Evolutionary conservation across 2,113 vertebrate genomes (phyloP).

Genomic region (Spheniscus mendiculus): DNA sequence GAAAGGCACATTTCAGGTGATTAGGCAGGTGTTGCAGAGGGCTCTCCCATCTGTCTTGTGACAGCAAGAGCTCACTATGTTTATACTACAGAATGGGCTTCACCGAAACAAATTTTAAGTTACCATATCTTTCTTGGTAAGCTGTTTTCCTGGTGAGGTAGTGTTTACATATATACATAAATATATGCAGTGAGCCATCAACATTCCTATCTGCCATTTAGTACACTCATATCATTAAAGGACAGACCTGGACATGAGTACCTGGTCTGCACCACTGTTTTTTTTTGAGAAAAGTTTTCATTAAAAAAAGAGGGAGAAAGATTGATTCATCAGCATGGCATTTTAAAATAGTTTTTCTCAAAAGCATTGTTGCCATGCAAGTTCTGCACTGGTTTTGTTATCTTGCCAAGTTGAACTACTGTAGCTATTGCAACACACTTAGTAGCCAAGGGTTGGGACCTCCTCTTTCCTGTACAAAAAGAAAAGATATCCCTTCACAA

Average conservation of each 20-base stretch:
- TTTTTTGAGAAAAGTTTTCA: background rate
- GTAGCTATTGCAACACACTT: background rate
- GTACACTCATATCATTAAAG: background rate
- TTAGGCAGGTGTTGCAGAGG: background rate
- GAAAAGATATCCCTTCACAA: background rate
- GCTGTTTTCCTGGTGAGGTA: background rate
- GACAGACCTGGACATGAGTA: background rate
- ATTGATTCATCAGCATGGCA: background rate
- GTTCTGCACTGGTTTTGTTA: background rate
- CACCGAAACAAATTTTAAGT: background rate
- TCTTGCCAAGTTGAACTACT: background rate
- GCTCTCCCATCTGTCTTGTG: constrained; percentile 19
- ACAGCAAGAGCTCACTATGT: background rate
- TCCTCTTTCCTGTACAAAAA: background rate
- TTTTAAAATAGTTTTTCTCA: background rate
- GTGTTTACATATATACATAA: background rate
- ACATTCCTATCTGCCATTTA: constrained; percentile 9
- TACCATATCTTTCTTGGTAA: background rate
- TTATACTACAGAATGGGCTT: background rate
- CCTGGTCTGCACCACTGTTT: background rate
- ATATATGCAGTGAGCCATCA: constrained; percentile 5
- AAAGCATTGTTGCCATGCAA: background rate
- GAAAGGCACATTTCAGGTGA: background rate
- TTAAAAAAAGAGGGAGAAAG: background rate
- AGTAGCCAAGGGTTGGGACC: background rate